Conservation (phyloP, 2,113 vertebrate species). For the Ictidomys tridecemlineatus region DNA sequence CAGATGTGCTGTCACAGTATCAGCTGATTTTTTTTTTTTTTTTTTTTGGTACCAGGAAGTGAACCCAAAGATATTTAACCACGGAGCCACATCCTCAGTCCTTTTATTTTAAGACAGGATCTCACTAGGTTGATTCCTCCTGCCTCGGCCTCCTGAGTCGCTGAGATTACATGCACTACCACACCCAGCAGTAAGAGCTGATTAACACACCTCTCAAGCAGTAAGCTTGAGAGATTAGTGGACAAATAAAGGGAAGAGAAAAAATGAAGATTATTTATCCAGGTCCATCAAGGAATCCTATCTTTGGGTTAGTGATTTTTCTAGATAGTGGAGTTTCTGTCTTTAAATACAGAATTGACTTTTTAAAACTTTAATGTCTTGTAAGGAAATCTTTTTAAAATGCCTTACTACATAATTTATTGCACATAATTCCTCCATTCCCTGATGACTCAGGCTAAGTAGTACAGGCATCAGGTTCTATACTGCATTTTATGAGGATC, state of each 20-base stretch:
- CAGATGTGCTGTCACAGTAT: not conserved
- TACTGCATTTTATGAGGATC: not conserved
- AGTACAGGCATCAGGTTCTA: not conserved
- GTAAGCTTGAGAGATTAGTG: not conserved
- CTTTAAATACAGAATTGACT: conserved; percentile 64
- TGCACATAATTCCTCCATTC: not conserved
- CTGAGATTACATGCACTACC: too few relatives aligned
- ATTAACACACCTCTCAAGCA: not conserved
- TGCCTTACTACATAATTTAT: conserved; percentile 59
- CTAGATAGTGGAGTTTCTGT: not conserved
- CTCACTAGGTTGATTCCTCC: too few relatives aligned
- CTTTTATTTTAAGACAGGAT: too few relatives aligned
- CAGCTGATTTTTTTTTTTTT: too few relatives aligned
- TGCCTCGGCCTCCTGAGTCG: too few relatives aligned
- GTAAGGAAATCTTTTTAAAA: conserved; percentile 52
- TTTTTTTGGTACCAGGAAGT: too few relatives aligned
- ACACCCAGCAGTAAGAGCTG: not conserved
- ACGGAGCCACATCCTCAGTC: too few relatives aligned
- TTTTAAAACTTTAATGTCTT: conserved; percentile 63
- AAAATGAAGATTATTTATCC: not conserved
- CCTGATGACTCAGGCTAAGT: not conserved
- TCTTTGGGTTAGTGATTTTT: conserved; percentile 21
- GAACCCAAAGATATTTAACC: too few relatives aligned
- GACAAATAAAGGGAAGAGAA: not conserved
- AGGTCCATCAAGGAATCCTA: not conserved